phyloP scores from a whole-genome alignment of 2,888 invertebrate genomes.

The Scaptomyza caliginosa region DNA sequence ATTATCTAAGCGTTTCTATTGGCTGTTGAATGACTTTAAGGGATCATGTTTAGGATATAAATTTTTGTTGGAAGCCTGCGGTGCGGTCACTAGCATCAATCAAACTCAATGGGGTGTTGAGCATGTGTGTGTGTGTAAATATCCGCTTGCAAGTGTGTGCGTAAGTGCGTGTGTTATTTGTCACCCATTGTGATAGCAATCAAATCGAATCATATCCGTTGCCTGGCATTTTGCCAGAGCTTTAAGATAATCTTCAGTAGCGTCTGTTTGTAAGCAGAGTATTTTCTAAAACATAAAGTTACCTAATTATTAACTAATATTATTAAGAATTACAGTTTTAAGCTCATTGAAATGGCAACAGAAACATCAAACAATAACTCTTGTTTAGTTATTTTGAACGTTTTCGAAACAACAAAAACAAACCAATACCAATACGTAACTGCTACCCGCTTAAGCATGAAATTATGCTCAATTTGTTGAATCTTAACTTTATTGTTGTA shows the following conservation, averaged over 20 bases:
- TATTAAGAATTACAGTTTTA: too few species aligned
- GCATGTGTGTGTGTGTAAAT: slow-evolving; percentile 12
- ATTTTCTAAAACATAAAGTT: too few species aligned
- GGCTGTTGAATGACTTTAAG: slow-evolving; percentile 7
- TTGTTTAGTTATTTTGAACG: too few species aligned
- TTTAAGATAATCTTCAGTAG: slow-evolving; percentile 52
- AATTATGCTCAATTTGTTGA: slow-evolving; percentile 11
- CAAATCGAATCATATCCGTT: slow-evolving; percentile 73
- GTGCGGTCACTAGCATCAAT: slow-evolving; percentile 42
- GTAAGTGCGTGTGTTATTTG: slow-evolving; percentile 53
- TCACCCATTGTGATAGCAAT: slow-evolving; percentile 72
- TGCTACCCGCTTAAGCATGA: background rate
- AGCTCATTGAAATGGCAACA: too few species aligned
- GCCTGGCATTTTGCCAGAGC: slow-evolving; percentile 35
- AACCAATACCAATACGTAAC: background rate
- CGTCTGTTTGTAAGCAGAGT: too few species aligned
- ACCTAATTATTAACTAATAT: too few species aligned
- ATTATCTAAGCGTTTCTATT: too few species aligned
- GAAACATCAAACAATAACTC: too few species aligned
- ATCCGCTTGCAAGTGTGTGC: slow-evolving; percentile 1
- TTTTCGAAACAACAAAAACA: too few species aligned
- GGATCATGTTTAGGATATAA: slow-evolving; percentile 23
- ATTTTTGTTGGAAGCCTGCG: slow-evolving; percentile 31
- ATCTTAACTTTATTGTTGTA: background rate
- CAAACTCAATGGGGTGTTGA: slow-evolving; percentile 30